phyloP scores from a whole-genome alignment of 2,113 vertebrate species.

The Pampusana beccarii region DNA sequence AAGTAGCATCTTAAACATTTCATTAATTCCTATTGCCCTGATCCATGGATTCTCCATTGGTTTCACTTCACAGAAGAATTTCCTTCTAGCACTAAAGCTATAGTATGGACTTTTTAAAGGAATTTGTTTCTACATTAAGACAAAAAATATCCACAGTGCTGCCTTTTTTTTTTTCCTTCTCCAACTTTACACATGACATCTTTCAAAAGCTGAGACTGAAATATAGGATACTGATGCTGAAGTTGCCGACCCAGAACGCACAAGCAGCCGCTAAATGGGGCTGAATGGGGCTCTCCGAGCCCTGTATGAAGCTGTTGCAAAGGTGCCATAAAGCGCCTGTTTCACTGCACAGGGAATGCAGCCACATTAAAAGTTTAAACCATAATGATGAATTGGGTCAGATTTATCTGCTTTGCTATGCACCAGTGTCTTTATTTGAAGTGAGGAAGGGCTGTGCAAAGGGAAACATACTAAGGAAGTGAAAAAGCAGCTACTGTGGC shows the following conservation, averaged over 20 bases:
- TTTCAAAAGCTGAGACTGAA: not conserved
- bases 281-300: not conserved
- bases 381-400: not conserved
- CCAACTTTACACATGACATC: not conserved
- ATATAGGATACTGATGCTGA: not conserved
- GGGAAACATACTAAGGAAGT: not conserved
- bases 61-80: not conserved
- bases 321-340: not conserved
- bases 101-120: not conserved
- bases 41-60: not conserved
- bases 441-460: not conserved
- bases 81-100: not conserved
- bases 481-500: not conserved
- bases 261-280: not conserved
- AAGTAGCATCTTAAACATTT: not conserved
- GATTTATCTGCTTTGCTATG: not conserved
- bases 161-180: not conserved
- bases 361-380: not conserved
- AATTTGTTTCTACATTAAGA: not conserved
- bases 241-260: not conserved
- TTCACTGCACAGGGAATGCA: not conserved
- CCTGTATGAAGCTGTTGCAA: not conserved
- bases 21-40: not conserved
- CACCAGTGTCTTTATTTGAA: not conserved
- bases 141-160: not conserved